Base-by-base conservation (phyloP, 2,888 invertebrate species). In the Eugnorisma glareosa region DNA sequence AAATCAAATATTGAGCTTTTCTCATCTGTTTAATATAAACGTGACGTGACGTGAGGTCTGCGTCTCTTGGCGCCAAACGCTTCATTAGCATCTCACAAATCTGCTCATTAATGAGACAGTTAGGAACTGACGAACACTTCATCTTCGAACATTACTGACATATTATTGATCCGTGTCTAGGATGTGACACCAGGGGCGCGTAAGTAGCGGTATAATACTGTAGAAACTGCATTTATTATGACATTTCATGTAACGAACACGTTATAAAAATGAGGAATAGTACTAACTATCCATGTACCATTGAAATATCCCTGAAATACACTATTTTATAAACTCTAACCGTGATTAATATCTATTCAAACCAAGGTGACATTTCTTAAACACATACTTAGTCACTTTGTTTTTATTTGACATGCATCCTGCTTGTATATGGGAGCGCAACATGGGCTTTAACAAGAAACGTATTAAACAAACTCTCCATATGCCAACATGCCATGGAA, bases 51-150 rank as follows among this genome's bases (percentile, higher is more conserved):
- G 51, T 51, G 51, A n/a, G 40, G 10, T 6, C 48, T 7, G 6
- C 40, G 43, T 67, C 66, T 71, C n/a, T 72, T 48, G 28, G 24
- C 31, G 45, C 28, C 57, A 31, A 68, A 73, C 70, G 35, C 24
- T 64, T 77, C 31, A 81, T 81, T 59, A 77, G 3, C 35, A 51
- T 59, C 45, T 13, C 43, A n/a, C 59, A 74, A 37, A 48, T 57
- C 31, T 63, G 63, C 24, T 63, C 54, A 70, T 70, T 57, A 81
- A 69, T 81, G 48, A 67, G 75, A 35, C 45, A 59, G 28, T 71
- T 35, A 59, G 24, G 21, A 51, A 64, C 6, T 35, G 21, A 43
- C 48, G 40, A 73, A 37, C 45, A 51, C 45, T 40, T 63, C 70
- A 31, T 37, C 54, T 67, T 51, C 15, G 40, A 45, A 67, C 45